These are phyloP conservation scores for Microhierax caerulescens DNA, from an alignment of 2,797 vertebrate genomes.

Conservation along the genomic window DNA sequence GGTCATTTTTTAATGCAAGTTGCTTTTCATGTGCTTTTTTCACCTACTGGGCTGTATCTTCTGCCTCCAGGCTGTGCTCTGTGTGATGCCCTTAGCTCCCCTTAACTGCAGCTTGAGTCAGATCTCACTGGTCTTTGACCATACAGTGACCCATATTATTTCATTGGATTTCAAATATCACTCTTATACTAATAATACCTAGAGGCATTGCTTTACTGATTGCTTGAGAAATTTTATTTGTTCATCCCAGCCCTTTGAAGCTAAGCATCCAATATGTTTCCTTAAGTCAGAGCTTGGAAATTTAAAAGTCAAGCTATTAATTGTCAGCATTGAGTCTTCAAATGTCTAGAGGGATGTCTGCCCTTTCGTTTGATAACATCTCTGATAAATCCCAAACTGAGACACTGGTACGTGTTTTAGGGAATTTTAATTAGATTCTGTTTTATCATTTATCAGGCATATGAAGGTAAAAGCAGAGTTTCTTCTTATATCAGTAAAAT, in stretches of 20 bases:
- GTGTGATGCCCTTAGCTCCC: not conserved
- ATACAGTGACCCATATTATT: not conserved
- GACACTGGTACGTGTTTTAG: not conserved
- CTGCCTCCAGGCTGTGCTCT: not conserved
- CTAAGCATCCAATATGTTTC: not conserved
- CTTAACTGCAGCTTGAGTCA: not conserved
- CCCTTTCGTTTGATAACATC: slow-evolving; percentile 7
- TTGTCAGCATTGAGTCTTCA: slow-evolving; percentile 18
- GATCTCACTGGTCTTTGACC: not conserved
- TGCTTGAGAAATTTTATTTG: slow-evolving; percentile 8
- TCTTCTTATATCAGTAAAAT: not conserved
- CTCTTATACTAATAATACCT: not conserved
- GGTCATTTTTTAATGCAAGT: not conserved
- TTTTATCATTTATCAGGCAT: slow-evolving; percentile 19
- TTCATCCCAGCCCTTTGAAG: not conserved
- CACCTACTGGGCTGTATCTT: not conserved
- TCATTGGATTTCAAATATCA: not conserved
- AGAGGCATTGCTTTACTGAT: not conserved
- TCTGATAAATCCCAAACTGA: slow-evolving; percentile 41
- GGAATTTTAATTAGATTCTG: slow-evolving; percentile 30
- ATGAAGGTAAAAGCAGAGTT: not conserved
- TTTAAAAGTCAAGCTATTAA: slow-evolving; percentile 39
- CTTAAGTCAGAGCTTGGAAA: not conserved
- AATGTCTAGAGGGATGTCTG: not conserved
- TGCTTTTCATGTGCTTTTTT: not conserved